Base-by-base conservation (phyloP, 2,888 invertebrate genomes). In the Ditula angustiorana region DNA sequence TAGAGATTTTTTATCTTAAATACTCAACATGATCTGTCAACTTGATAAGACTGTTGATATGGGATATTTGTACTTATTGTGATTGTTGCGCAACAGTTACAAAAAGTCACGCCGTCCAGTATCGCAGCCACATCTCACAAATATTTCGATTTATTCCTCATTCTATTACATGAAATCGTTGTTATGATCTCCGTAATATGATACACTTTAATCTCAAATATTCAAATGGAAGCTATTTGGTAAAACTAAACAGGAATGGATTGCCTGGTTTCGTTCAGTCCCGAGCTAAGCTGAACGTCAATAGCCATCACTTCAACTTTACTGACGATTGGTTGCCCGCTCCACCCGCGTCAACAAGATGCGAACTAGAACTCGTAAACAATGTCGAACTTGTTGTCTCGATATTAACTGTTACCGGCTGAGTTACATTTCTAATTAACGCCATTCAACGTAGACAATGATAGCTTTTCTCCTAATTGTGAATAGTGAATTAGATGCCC, bases 361-460 rank as follows among this genome's bases (percentile, higher is more conserved):
- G 10, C 21, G 11, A 10, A 21, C 11, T 5, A 21, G 21, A 23
- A 46, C n/a, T 46, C 46, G 46, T 46, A 23, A 46, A 23, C 46
- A 46, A 23, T 11, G 4, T n/a, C 46, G 23, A 23, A 46, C 23
- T 46, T n/a, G 21, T 46, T n/a, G 21, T 5, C 19, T 7, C 3
- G 10, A 5, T 41, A 41, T 41, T 41, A 8, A 16, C 23, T 46
- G 46, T 46, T 5, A 23, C 46, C 11, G 11, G 5, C n/a, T n/a
- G n/a, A 46, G 46, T 46, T 44, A n/a, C n/a, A 23, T 11, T 46
- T 5, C 46, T 23, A 46, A 46, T 46, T 46, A 46, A 46, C 46
- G 46, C 21, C n/a, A 8, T 41, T 41, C 37, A 7, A 41, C 19
- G 8, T 16, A 13, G 41, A 21, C 19, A 19, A 4, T 19, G 10